Base-by-base conservation (phyloP, 2,113 vertebrate species). In the Fulmarus glacialis region DNA sequence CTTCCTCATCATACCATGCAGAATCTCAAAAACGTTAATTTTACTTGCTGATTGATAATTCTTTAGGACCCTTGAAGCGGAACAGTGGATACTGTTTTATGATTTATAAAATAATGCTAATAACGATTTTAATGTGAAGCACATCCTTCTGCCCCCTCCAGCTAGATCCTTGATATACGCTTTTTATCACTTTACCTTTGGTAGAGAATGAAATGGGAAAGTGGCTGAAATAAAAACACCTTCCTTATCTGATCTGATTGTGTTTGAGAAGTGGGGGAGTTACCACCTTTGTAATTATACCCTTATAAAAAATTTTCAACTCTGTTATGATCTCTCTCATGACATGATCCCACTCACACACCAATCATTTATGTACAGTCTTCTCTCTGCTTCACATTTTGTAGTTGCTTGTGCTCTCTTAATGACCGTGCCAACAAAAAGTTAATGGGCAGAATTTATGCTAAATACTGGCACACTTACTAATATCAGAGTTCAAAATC, bases 61-160 rank as follows among this genome's bases (percentile, higher is more conserved):
- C 15, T 80, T 79, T 5, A 64, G 18, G 34, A 68, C 8, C 3
- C 6, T 34, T 70, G 12, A 64, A 73, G 3, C 52, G 16, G 11
- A 91, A 17, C 23, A 27, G 24, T 52, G 12, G 9, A 4, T 43
- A 30, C 14, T 21, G 4, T 2, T 53, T 85, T 67, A 63, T 42
- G 38, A 45, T 62, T 88, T 62, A 15, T 20, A 72, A 88, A 85
- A 55, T 26, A 63, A 6, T 38, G 9, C 19, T 40, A 19, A 21
- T 18, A 30, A 30, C 52, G 3, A 38, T 74, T 87, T 8, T 75
- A 71, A 59, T 29, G 12, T 17, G 38, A 79, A 93, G 6, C 9
- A 36, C 0, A 1, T 26, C 12, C 74, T 79, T 62, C 19, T 58
- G 11, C 6, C 2, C 4, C 15, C 23, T 36, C 53, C 26, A 30